phyloP scores from a whole-genome alignment of 2,113 vertebrate genomes.

The cat (Felis catus) region DNA sequence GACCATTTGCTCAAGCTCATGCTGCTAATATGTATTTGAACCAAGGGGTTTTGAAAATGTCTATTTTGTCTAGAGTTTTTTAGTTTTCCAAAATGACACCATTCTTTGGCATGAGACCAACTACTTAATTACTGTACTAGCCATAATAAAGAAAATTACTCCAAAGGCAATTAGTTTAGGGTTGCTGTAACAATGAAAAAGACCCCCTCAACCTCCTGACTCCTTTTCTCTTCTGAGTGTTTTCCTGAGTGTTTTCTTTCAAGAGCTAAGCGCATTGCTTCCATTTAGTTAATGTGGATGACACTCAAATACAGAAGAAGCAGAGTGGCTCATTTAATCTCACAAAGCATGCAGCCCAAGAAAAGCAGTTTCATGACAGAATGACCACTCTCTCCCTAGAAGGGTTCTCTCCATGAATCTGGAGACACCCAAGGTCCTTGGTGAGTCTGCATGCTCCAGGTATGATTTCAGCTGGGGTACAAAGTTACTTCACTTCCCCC shows the following conservation, averaged over 20 bases:
- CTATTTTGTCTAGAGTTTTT: neutral
- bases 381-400: neutral
- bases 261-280: neutral
- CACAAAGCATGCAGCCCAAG: neutral
- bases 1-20: neutral
- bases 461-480: neutral
- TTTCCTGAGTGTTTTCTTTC: neutral
- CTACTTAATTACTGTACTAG: neutral
- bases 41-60: neutral
- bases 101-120: neutral
- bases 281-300: neutral
- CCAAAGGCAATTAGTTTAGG: neutral
- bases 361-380: neutral
- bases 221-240: neutral
- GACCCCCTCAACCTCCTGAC: neutral
- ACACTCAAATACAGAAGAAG: neutral
- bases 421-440: neutral
- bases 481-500: neutral
- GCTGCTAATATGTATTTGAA: neutral
- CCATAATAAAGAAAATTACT: neutral
- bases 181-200: neutral
- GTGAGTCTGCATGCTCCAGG: neutral
- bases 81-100: neutral
- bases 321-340: neutral
- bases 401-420: neutral